Base-by-base conservation (phyloP, 2,888 invertebrate species). In the Caenorhabditis wallacei region DNA sequence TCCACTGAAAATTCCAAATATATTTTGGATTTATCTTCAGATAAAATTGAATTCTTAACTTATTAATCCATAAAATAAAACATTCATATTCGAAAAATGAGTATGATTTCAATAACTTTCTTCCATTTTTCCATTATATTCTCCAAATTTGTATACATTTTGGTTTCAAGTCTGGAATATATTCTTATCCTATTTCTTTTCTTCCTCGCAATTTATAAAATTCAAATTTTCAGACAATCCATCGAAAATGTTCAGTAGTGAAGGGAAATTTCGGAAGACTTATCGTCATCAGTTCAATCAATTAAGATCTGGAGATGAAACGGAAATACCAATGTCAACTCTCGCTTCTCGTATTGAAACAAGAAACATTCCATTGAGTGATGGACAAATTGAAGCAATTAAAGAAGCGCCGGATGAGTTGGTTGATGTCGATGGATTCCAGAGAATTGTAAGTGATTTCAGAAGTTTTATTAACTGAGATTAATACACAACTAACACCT, bases 361-460 rank as follows among this genome's bases (percentile, higher is more conserved):
- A 11, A 30, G 69, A 18, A 83, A 83, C 43, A 61, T 83, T 22
- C 70, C 74, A 20, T 43, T 83, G 70, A 84, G 71, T n/a, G 75
- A 72, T 7, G 74, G 22, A 8, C 75, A 87, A 43, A 76, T 85
- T 16, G 37, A 80, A n/a, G 80, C 82, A n/a, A 82, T 86, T 4
- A 78, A 80, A 46, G 56, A 72, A 20, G 82, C 86, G n/a, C 63
- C 80, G 11, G 84, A 85, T 51, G 69, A 69, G 13, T 10, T 66
- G 22, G 86, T 88, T 18, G 84, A 85, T 59, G 20, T 85, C 5
- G 85, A 84, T 26, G 85, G 84, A 51, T 88, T 88, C 64, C 84
- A 85, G 68, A 59, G 51, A 46, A 79, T 87, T 64, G 88, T 88
- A 20, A 80, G 84, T 64, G 30, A 30, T 30, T 30, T 30, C 30